A percentile compares a stretch with the other conserved stretches of the same genome.
Conservation (phyloP, 2,797 vertebrate genomes). For the Pristis pectinata region DNA sequence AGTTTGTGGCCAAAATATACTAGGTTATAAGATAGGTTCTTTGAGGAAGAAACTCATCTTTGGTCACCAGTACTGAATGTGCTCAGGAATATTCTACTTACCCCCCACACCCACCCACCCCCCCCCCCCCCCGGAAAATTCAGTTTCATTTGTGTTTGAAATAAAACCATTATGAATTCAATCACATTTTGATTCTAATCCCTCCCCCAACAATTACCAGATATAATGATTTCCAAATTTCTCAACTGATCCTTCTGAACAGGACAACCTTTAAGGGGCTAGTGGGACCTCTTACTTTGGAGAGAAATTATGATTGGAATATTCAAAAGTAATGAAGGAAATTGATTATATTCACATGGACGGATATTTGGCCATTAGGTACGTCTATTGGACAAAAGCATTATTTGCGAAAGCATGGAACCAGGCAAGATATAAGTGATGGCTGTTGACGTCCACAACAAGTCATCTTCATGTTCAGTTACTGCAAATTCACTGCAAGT, state of each 20-base stretch:
- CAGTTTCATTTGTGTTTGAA: background rate
- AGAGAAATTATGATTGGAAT: background rate
- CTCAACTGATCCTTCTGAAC: background rate
- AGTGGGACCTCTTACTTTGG: background rate
- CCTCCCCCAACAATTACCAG: background rate
- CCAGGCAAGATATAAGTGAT: background rate
- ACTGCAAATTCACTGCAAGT: background rate
- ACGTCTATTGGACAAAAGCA: background rate
- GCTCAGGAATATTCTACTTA: no score
- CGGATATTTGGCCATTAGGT: background rate
- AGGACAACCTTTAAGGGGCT: background rate
- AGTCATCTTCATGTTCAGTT: background rate
- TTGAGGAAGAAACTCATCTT: no score
- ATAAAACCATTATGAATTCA: background rate
- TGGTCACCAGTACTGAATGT: no score
- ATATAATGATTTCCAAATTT: background rate
- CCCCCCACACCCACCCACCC: no score
- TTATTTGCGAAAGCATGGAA: background rate
- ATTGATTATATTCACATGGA: background rate
- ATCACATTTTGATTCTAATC: background rate
- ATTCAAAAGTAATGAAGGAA: background rate
- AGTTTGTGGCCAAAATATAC: background rate
- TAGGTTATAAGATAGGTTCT: background rate
- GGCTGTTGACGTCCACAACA: background rate
- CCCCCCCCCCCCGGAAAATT: no score